Evolutionary conservation across 2,888 invertebrate genomes (phyloP).

Genomic region (Malacosoma neustria): DNA sequence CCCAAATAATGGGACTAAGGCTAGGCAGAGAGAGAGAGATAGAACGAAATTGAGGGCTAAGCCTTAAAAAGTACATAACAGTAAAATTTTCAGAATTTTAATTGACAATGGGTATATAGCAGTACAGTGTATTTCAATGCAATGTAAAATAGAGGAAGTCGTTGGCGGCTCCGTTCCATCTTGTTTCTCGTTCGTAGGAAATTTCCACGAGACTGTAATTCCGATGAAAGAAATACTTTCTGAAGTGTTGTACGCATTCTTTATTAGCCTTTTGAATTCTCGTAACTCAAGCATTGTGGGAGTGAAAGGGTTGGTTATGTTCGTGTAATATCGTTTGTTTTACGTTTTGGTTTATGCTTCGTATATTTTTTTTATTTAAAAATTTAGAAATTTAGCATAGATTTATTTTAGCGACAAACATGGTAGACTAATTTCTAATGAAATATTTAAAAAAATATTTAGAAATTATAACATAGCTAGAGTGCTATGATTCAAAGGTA

Average conservation of each 20-base stretch:
- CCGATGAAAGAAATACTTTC: slow-evolving; percentile 58
- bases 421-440: too few relatives aligned
- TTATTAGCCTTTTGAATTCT: slow-evolving; percentile 45
- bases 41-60: too few relatives aligned
- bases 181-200: slow-evolving; percentile 37
- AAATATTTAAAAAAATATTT: too few relatives aligned
- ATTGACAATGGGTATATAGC: slow-evolving; percentile 1
- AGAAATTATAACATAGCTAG: too few relatives aligned
- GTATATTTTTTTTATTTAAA: too few relatives aligned
- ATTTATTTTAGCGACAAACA: too few relatives aligned
- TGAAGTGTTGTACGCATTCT: slow-evolving; percentile 30
- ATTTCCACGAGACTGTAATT: slow-evolving; percentile 38
- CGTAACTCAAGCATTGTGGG: slow-evolving; percentile 21
- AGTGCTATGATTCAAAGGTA: too few relatives aligned
- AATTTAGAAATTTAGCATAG: too few relatives aligned
- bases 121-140: slow-evolving; percentile 25
- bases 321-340: slow-evolving; percentile 3
- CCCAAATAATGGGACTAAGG: too few relatives aligned
- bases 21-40: too few relatives aligned
- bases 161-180: slow-evolving; percentile 42
- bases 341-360: slow-evolving; percentile 3
- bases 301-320: slow-evolving; percentile 19
- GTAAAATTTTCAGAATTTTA: too few relatives aligned
- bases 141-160: slow-evolving; percentile 44
- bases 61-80: too few relatives aligned